A percentile compares a stretch with the other conserved stretches of the same genome.
Evolutionary conservation across 2,888 invertebrate species (phyloP).

Genomic region (Incurvaria masculella): DNA sequence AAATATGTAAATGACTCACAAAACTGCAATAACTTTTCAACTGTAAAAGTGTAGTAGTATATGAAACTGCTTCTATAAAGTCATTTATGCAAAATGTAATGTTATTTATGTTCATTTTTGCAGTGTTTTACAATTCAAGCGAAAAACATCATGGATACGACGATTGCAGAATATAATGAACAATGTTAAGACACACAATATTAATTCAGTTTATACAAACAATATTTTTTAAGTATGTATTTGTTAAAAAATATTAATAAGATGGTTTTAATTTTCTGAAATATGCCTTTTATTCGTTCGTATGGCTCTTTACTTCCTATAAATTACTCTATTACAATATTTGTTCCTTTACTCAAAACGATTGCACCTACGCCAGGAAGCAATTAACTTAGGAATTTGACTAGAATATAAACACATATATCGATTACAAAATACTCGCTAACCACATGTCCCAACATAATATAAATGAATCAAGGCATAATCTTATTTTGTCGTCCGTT

Average conservation of each 20-base stretch:
- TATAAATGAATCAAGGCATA: no score
- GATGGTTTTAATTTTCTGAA: neutral
- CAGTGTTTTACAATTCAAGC: no score
- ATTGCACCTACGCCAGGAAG: neutral
- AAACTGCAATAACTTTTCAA: no score
- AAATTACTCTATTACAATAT: neutral
- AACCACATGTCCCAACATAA: neutral
- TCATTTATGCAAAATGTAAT: no score
- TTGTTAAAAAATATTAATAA: conserved; percentile 1
- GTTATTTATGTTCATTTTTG: no score
- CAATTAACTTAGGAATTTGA: neutral
- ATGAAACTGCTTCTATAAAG: no score
- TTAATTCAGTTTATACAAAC: conserved; percentile 6
- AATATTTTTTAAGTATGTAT: conserved; percentile 14
- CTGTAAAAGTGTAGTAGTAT: no score
- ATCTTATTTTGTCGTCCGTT: no score
- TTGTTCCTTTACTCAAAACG: neutral
- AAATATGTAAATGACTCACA: no score
- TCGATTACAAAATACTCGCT: neutral
- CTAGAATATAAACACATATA: neutral
- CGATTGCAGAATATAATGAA: neutral
- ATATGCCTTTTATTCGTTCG: neutral
- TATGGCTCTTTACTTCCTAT: neutral
- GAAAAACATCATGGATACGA: neutral
- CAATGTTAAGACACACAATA: neutral